These are phyloP conservation scores for Plebejus anna DNA, from an alignment of 2,888 invertebrate species.

Conservation along the genomic window DNA sequence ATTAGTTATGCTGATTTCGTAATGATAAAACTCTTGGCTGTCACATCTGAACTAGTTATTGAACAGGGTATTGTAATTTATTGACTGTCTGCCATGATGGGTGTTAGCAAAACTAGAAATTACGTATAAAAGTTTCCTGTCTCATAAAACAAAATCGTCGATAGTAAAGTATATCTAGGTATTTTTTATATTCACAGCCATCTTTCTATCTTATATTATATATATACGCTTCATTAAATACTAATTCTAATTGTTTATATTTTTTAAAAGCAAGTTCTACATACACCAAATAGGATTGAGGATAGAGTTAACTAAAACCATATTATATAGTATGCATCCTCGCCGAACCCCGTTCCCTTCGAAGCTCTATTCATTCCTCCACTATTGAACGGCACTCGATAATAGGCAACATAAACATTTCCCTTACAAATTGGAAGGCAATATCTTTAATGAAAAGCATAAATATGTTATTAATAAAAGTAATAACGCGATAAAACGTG, in stretches of 20 bases:
- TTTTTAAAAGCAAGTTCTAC: too few relatives aligned
- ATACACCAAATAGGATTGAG: neutral
- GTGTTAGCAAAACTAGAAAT: neutral
- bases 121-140: neutral
- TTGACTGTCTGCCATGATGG: neutral
- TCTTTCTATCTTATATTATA: too few relatives aligned
- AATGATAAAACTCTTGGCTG: neutral
- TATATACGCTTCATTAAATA: too few relatives aligned
- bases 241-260: too few relatives aligned
- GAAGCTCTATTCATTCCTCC: conserved; percentile 1
- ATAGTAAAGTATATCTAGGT: neutral
- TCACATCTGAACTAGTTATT: neutral
- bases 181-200: neutral
- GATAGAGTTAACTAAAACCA: neutral
- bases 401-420: neutral
- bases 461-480: conserved; percentile 54
- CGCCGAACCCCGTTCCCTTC: neutral
- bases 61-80: neutral
- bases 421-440: conserved; percentile 14
- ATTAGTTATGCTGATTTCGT: conserved; percentile 23
- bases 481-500: conserved; percentile 70
- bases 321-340: neutral
- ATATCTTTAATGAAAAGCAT: conserved; percentile 18
- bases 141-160: neutral
- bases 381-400: neutral